Evolutionary conservation across 2,113 vertebrate genomes (phyloP), one percentile per base, ranked within the genome.

Genomic region (Bubo blakistoni): DNA sequence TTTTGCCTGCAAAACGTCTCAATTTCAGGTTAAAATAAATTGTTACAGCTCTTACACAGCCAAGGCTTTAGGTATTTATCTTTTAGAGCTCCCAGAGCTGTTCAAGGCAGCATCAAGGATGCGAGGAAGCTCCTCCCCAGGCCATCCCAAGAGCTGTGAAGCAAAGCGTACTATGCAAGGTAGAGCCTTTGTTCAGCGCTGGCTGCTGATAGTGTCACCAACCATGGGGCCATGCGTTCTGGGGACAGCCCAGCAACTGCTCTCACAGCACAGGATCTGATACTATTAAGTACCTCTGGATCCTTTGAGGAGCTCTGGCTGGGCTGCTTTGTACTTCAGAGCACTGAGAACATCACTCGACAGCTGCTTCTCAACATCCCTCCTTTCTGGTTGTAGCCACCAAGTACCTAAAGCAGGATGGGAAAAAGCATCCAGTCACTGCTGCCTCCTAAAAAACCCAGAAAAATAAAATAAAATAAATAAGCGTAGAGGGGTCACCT

Each of bases 151-250:
- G 57, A 82, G 38, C 79, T 51, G n/a, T 11, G 86, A 61, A 86
- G 44, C 44, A 30, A 73, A 66, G 38, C 5, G 38, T 27, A 29
- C 55, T 58, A 4, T 3, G 21, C 0, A 3, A 86, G 58, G 44
- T 5, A 12, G n/a, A 65, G 44, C 30, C 24, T 42, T 57, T 7
- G 6, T 76, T 93, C 30, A 30, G 34, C 54, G 40, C 40, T 77
- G 52, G n/a, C 21, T 86, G 62, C 22, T 0, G 1, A 38, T 0
- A n/a, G 55, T 18, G 38, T 13, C 36, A 34, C 47, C 5, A 1
- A 54, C 44, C 51, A 57, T 1, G 1, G 29, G 19, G 22, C 22
- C 14, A 9, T 6, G 10, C 1, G 1, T 90, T 81, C 67, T 38
- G 46, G 22, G 57, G 47, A 88, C 58, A 74, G 49, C 26, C 32